A percentile compares a stretch with the other conserved stretches of the same genome.
Conservation (phyloP, 2,888 invertebrate genomes). For the Sceliomorpha sp. region DNA sequence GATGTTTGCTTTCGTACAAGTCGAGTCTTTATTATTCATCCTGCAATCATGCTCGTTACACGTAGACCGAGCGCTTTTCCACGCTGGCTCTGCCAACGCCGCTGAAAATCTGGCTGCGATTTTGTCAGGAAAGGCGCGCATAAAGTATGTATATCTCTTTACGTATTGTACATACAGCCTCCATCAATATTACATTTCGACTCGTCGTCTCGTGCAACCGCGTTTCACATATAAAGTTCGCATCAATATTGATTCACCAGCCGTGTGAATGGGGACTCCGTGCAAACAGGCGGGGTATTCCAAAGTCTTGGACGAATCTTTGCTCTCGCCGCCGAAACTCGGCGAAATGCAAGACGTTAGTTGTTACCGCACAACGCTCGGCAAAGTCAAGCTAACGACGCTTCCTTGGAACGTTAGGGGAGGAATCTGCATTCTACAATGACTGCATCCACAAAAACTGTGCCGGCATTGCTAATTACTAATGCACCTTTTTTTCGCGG, state of each 20-base stretch:
- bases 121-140: slow-evolving; percentile 14
- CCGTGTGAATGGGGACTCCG: slow-evolving; percentile 45
- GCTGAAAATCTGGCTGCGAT: slow-evolving; percentile 29
- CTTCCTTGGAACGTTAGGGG: too few species aligned
- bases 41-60: slow-evolving; percentile 37
- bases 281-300: slow-evolving; percentile 28
- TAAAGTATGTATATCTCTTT: slow-evolving; percentile 49
- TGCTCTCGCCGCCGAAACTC: slow-evolving; percentile 2
- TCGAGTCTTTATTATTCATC: slow-evolving; percentile 38
- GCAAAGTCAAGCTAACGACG: slow-evolving; percentile 10
- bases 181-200: slow-evolving; percentile 52
- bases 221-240: slow-evolving; percentile 52
- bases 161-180: slow-evolving; percentile 40
- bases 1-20: slow-evolving; percentile 4
- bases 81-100: too few species aligned
- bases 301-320: slow-evolving; percentile 28
- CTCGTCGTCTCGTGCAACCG: slow-evolving; percentile 32
- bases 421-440: too few species aligned
- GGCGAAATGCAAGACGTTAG: slow-evolving; percentile 19
- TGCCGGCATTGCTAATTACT: too few species aligned
- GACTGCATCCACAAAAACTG: too few species aligned
- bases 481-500: too few species aligned
- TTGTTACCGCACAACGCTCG: slow-evolving; percentile 12
- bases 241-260: slow-evolving; percentile 53
- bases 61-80: slow-evolving; percentile 4